Evolutionary conservation across 2,797 vertebrate species (phyloP).

Genomic region (Myioborus miniatus): DNA sequence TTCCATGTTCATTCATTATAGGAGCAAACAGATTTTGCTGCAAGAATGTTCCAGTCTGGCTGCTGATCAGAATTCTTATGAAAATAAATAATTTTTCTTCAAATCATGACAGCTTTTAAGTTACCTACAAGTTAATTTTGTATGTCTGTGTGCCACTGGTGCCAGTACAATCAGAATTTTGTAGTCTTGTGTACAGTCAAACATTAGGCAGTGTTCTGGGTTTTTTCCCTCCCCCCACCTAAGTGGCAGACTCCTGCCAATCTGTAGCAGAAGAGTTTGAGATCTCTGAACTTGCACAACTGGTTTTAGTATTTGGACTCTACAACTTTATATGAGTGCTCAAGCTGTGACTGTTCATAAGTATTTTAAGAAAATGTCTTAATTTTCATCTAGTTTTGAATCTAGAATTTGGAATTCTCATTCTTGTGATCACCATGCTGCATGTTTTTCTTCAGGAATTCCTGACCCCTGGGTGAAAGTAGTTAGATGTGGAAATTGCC

Average conservation of each 20-base stretch:
- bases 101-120: neutral
- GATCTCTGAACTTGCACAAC: neutral
- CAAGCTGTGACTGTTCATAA: neutral
- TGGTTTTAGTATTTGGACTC: neutral
- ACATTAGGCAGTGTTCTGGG: neutral
- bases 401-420: neutral
- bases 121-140: neutral
- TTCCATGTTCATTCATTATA: fast-evolving
- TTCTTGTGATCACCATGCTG: neutral
- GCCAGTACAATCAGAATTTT: neutral
- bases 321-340: neutral
- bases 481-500: neutral
- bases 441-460: neutral
- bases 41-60: neutral
- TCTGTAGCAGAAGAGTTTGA: neutral
- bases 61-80: neutral
- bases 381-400: neutral
- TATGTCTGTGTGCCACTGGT: neutral
- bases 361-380: neutral
- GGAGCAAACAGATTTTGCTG: neutral
- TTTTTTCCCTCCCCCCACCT: neutral
- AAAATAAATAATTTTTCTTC: neutral
- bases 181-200: neutral
- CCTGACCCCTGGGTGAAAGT: neutral
- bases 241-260: neutral